These are phyloP conservation scores for Gavialis gangeticus DNA, from an alignment of 2,113 vertebrate genomes.

Conservation along the genomic window DNA sequence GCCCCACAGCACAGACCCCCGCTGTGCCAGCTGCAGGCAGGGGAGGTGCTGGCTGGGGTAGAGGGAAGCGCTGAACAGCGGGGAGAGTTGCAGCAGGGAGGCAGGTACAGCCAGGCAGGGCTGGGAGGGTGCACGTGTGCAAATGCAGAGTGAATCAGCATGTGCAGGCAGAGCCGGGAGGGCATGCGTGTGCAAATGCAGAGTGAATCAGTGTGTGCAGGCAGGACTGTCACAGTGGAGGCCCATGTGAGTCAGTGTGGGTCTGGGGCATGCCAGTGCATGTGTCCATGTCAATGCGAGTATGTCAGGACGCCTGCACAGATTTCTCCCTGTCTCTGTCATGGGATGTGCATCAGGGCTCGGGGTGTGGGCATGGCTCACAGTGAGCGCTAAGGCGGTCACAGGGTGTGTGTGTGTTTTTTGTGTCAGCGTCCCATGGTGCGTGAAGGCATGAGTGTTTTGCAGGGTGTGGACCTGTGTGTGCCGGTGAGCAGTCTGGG, in stretches of 20 bases:
- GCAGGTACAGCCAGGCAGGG: not conserved
- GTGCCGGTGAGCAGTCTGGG: not conserved
- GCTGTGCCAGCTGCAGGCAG: not conserved
- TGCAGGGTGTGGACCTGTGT: slow-evolving; percentile 26
- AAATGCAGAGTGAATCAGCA: too few relatives aligned
- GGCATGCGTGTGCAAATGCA: too few relatives aligned
- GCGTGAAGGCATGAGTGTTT: too few relatives aligned
- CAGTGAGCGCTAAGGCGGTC: slow-evolving; percentile 41
- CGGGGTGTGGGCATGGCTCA: slow-evolving; percentile 21
- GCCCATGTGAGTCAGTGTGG: not conserved
- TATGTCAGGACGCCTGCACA: not conserved
- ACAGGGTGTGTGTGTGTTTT: not conserved
- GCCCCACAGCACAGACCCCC: not conserved
- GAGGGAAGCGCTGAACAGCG: not conserved
- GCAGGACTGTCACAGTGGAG: not conserved
- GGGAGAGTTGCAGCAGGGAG: not conserved
- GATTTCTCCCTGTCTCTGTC: not conserved
- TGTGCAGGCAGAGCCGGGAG: not conserved
- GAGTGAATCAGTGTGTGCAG: not conserved
- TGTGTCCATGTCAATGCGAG: not conserved
- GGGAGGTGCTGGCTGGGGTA: not conserved
- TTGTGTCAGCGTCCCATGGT: too few relatives aligned
- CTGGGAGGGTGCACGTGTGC: too few relatives aligned
- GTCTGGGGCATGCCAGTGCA: not conserved
- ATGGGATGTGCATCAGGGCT: not conserved